These are phyloP conservation scores for Neodon shergylaensis DNA, from an alignment of 2,113 vertebrate genomes.

Conservation along the genomic window DNA sequence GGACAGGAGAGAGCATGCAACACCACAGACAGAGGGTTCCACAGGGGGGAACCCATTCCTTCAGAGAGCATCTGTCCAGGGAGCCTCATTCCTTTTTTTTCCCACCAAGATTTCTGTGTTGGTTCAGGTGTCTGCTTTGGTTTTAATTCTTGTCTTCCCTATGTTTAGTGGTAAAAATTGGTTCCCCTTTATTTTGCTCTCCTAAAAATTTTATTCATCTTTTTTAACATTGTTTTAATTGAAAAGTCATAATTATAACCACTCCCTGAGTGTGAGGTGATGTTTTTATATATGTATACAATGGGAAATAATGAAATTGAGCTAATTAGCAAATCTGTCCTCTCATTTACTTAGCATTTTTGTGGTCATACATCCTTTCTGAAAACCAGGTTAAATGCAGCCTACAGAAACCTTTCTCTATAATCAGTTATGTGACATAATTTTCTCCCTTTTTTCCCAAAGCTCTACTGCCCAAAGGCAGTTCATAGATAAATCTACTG, in stretches of 20 bases:
- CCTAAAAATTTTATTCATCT: neutral
- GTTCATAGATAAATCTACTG: neutral
- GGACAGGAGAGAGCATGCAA: neutral
- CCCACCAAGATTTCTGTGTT: neutral
- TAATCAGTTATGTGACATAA: neutral
- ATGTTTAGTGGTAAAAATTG: neutral
- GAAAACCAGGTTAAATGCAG: constrained; percentile 34
- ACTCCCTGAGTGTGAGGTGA: neutral
- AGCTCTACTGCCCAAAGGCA: neutral
- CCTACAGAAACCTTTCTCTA: neutral
- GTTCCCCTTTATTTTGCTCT: neutral
- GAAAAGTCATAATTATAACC: neutral
- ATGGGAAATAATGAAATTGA: neutral
- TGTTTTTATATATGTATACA: neutral
- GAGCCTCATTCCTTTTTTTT: neutral
- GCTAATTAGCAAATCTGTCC: neutral
- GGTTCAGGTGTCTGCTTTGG: neutral
- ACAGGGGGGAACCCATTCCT: neutral
- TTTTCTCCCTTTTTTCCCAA: neutral
- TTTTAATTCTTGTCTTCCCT: neutral
- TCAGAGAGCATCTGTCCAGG: neutral
- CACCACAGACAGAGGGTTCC: neutral
- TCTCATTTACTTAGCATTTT: neutral
- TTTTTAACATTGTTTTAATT: neutral
- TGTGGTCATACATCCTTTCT: neutral